phyloP scores from a whole-genome alignment of 2,888 invertebrate species.

The Platypus cylindrus region DNA sequence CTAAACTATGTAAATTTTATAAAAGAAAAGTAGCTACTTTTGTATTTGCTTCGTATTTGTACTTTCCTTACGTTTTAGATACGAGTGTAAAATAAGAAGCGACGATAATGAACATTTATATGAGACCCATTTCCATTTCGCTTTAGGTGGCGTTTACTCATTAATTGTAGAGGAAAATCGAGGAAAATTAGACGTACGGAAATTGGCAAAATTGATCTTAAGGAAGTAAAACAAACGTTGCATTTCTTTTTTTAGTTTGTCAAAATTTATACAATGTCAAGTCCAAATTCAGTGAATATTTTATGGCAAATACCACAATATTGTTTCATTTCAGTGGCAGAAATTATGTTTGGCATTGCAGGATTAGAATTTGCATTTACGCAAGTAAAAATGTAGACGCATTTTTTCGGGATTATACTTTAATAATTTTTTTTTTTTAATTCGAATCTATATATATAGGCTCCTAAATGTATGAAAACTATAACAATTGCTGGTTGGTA shows the following conservation, averaged over 20 bases:
- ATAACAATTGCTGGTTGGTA: conserved; percentile 78
- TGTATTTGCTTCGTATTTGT: no score
- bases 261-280: conserved; percentile 46
- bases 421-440: neutral
- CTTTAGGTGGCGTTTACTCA: conserved; percentile 44
- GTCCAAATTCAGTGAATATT: conserved; percentile 54
- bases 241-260: conserved; percentile 31
- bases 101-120: conserved; percentile 18
- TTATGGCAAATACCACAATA: conserved; percentile 71
- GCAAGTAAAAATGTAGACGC: conserved; percentile 45
- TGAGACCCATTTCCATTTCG: conserved; percentile 25
- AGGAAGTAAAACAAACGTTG: neutral
- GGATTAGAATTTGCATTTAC: conserved; percentile 76
- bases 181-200: conserved; percentile 31
- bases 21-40: no score
- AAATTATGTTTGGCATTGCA: conserved; percentile 73
- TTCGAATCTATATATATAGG: conserved; percentile 35
- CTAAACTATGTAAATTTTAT: no score
- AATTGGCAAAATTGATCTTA: neutral
- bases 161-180: conserved; percentile 35
- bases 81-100: conserved; percentile 24
- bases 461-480: conserved; percentile 72
- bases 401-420: neutral
- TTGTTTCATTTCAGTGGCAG: conserved; percentile 63
- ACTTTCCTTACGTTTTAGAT: conserved; percentile 25